These are phyloP conservation scores for Apis dorsata DNA, from an alignment of 1,140 invertebrate genomes.

Conservation along the genomic window DNA sequence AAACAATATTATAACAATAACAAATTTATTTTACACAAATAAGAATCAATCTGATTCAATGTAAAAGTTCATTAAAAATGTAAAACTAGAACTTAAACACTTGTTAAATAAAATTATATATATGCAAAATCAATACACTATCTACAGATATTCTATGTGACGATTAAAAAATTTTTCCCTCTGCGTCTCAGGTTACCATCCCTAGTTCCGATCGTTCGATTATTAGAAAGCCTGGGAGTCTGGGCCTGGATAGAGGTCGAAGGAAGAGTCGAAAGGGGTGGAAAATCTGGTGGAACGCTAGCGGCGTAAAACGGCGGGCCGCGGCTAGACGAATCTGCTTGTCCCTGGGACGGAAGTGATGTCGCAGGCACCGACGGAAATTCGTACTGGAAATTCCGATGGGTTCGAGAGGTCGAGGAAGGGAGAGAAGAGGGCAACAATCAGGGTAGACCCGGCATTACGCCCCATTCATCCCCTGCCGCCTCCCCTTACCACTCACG, in stretches of 20 bases:
- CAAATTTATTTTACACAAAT: no score
- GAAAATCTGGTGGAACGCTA: background rate
- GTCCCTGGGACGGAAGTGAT: conserved; percentile 75
- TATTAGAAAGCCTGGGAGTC: background rate
- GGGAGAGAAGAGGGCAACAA: conserved; percentile 74
- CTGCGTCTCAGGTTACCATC: no score
- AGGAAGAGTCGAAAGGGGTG: background rate
- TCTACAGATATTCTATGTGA: no score
- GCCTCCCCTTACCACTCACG: conserved; percentile 65
- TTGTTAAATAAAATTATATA: no score
- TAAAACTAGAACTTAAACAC: no score
- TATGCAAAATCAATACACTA: no score
- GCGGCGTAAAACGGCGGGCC: conserved; percentile 39
- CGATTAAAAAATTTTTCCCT: background rate
- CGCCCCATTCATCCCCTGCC: conserved; percentile 77
- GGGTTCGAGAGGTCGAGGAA: conserved; percentile 70
- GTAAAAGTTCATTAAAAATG: no score
- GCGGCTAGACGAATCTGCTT: conserved; percentile 66
- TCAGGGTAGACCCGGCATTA: conserved; percentile 79
- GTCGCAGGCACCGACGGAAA: conserved; percentile 74
- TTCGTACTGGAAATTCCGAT: conserved; percentile 77
- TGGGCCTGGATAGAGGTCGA: background rate
- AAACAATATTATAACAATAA: no score
- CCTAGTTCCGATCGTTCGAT: no score
- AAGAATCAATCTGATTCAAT: no score